These are phyloP conservation scores for Neofelis nebulosa DNA, from an alignment of 2,113 vertebrate species.

Conservation along the genomic window DNA sequence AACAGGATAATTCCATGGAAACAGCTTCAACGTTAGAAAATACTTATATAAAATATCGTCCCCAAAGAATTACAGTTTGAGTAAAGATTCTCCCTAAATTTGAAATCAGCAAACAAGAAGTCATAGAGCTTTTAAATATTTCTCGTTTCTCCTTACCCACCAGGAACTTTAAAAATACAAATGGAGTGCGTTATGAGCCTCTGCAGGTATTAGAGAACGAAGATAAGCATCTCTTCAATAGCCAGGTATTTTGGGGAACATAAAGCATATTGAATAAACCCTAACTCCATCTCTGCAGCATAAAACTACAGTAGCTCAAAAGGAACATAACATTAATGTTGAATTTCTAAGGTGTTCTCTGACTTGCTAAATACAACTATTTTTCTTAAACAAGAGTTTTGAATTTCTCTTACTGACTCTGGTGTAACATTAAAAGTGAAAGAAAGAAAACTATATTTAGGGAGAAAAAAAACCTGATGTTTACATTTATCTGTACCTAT, in stretches of 20 bases:
- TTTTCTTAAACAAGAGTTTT: constrained; percentile 2
- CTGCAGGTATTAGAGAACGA: constrained; percentile 17
- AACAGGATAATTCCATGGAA: constrained; percentile 13
- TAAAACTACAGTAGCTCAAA: neutral
- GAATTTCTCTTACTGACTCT: constrained; percentile 29
- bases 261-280: constrained; percentile 23
- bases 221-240: constrained; percentile 5
- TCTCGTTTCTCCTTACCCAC: constrained; percentile 37
- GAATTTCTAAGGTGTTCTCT: neutral
- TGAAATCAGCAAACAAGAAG: constrained; percentile 28
- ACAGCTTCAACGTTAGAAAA: neutral
- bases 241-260: neutral
- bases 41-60: neutral
- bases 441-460: neutral
- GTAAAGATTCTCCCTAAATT: constrained; percentile 47
- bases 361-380: neutral
- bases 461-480: neutral
- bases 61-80: constrained; percentile 17
- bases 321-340: neutral
- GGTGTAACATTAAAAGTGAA: neutral
- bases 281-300: neutral
- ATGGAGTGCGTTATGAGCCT: neutral
- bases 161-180: constrained; percentile 51
- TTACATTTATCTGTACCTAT: neutral
- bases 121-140: constrained; percentile 35